These are phyloP conservation scores for Toxostoma redivivum DNA, from an alignment of 2,113 vertebrate genomes.

Conservation along the genomic window DNA sequence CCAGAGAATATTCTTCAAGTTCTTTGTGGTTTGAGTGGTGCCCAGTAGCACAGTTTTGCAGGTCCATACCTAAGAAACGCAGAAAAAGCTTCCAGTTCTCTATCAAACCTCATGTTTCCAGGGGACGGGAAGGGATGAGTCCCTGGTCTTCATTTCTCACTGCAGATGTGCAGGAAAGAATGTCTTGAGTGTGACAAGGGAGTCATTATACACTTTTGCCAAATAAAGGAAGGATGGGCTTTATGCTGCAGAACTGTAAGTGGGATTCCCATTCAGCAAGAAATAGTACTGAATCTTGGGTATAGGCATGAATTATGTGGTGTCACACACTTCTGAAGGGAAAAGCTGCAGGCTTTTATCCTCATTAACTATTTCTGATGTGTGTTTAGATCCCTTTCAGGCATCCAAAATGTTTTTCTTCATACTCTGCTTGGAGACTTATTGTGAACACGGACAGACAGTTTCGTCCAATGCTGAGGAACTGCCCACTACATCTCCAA, in stretches of 20 bases:
- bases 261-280: not conserved
- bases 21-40: not conserved
- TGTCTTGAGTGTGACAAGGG: not conserved
- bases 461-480: not conserved
- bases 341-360: not conserved
- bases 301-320: fast-evolving
- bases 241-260: not conserved
- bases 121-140: not conserved
- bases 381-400: not conserved
- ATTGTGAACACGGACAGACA: not conserved
- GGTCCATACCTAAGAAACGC: not conserved
- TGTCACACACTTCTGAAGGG: not conserved
- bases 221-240: not conserved
- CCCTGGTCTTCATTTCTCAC: not conserved
- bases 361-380: not conserved
- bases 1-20: not conserved
- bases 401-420: not conserved
- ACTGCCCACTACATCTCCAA: not conserved
- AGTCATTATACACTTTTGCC: not conserved
- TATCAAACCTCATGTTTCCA: not conserved
- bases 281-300: not conserved
- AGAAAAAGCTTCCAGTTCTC: not conserved
- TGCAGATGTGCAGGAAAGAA: not conserved
- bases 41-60: not conserved
- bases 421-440: not conserved